Conservation (phyloP, 2,888 invertebrate species). For the Drosophila sordidula region DNA sequence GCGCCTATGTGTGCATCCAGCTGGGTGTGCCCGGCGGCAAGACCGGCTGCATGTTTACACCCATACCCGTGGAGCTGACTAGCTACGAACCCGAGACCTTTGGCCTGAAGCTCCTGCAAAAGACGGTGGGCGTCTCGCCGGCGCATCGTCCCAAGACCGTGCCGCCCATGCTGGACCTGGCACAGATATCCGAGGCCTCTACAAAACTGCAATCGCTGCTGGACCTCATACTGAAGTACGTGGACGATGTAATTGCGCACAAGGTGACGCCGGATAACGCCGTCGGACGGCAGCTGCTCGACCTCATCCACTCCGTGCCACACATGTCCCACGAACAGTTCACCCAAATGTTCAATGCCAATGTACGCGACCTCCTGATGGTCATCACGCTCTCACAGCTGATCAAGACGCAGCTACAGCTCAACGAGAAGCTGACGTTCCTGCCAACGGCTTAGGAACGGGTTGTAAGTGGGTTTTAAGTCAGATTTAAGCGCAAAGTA, state of each 20-base stretch:
- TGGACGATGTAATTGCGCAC: constrained; percentile 95
- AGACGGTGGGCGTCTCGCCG: constrained; percentile 88
- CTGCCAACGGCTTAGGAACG: constrained; percentile 88
- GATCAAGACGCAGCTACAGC: constrained; percentile 97
- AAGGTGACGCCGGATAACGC: constrained; percentile 92
- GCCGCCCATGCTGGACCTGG: constrained; percentile 89
- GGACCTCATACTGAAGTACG: constrained; percentile 92
- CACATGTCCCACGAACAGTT: constrained; percentile 96
- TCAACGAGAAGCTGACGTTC: constrained; percentile 97
- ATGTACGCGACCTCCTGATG: constrained; percentile 99
- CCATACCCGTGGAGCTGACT: constrained; percentile 94
- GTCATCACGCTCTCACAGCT: constrained; percentile 97
- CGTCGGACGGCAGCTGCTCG: constrained; percentile 95
- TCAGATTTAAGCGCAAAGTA: constrained; percentile 61
- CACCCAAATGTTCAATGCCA: constrained; percentile 97
- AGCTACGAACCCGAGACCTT: constrained; percentile 97
- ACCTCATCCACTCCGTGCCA: constrained; percentile 96
- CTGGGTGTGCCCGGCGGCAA: constrained; percentile 97
- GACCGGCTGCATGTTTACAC: constrained; percentile 98
- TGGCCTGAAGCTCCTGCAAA: constrained; percentile 92
- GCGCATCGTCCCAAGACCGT: constrained; percentile 87
- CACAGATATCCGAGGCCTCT: constrained; percentile 95
- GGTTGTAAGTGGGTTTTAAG: constrained; percentile 36
- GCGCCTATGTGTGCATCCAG: constrained; percentile 96
- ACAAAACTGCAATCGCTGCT: constrained; percentile 91